Evolutionary conservation across 2,113 vertebrate species (phyloP), one percentile per base, ranked within the genome.

Genomic region (Lepisosteus osseus): DNA sequence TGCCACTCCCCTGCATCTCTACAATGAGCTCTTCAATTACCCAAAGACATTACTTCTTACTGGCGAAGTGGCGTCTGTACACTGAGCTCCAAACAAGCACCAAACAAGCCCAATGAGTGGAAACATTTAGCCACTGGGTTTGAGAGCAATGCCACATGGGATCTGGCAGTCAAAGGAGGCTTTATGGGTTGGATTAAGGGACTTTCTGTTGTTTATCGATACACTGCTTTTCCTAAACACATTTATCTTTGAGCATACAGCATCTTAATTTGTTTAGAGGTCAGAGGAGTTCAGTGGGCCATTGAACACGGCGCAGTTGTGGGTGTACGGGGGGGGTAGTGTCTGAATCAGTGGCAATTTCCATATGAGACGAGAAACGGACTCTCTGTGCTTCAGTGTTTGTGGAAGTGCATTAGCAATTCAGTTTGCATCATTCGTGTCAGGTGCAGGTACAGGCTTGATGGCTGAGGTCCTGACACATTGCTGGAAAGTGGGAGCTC

Each of bases 151-250:
- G 72, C 56, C 41, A 7, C 67, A 77, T 57, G 78, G 71, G 73
- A 80, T 70, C 73, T 68, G 57, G 57, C 74, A 75, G 66, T 87
- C 79, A 86, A 91, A 82, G 78, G 83, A 43, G 14, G 29, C 62
- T 87, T 69, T 92, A 77, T 88, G 68, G 69, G 8, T 55, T 55
- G 74, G 76, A 84, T 80, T 87, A 87, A 77, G 79, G 57, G 73
- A 68, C 13, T 77, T 86, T 82, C 72, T 86, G 67, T 82, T 55
- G 61, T 43, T 76, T 81, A 64, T 61, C 63, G 70, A 74, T 73
- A 61, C 68, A 54, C 44, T 45, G 41, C 55, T 74, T 69, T 74
- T 67, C 72, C 78, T 67, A 76, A 79, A 76, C 44, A 75, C 61
- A 67, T 82, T 80, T 66, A 76, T 80, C 76, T 82, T 73, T 86